phyloP scores from a whole-genome alignment of 2,888 invertebrate genomes.

The Phyllotreta striolata region DNA sequence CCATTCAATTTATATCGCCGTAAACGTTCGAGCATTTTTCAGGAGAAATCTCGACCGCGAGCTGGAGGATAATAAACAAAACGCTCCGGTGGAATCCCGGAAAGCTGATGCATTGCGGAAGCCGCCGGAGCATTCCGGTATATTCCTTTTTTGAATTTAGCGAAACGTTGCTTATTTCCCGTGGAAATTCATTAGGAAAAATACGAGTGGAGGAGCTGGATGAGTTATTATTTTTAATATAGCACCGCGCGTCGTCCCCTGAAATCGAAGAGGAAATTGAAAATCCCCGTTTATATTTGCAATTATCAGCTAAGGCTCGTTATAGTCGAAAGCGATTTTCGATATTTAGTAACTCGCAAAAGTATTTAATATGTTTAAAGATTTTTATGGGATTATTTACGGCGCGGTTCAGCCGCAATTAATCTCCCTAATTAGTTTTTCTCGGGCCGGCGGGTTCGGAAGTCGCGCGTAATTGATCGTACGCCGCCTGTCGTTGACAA shows the following conservation, averaged over 20 bases:
- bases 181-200: neutral
- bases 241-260: no score
- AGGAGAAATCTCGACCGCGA: slow-evolving; percentile 19
- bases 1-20: slow-evolving; percentile 45
- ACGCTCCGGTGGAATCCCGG: slow-evolving; percentile 18
- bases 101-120: slow-evolving; percentile 30
- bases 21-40: slow-evolving; percentile 43
- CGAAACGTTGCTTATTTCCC: neutral
- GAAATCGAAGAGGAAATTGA: no score
- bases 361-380: no score
- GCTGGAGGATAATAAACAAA: slow-evolving; percentile 34
- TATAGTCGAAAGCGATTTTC: no score
- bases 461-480: slow-evolving; percentile 58
- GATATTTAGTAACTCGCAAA: no score
- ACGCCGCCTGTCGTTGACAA: slow-evolving; percentile 57
- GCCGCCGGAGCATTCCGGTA: slow-evolving; percentile 27
- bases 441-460: slow-evolving; percentile 56
- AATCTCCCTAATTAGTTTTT: slow-evolving; percentile 61
- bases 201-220: neutral
- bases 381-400: slow-evolving; percentile 57
- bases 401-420: slow-evolving; percentile 54
- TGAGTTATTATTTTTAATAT: no score
- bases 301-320: no score
- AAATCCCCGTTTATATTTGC: no score
- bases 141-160: slow-evolving; percentile 9